A percentile compares a stretch with the other conserved stretches of the same genome.
These are phyloP conservation scores for Drosophila tristis DNA, from an alignment of 1,140 invertebrate genomes.

Conservation along the genomic window DNA sequence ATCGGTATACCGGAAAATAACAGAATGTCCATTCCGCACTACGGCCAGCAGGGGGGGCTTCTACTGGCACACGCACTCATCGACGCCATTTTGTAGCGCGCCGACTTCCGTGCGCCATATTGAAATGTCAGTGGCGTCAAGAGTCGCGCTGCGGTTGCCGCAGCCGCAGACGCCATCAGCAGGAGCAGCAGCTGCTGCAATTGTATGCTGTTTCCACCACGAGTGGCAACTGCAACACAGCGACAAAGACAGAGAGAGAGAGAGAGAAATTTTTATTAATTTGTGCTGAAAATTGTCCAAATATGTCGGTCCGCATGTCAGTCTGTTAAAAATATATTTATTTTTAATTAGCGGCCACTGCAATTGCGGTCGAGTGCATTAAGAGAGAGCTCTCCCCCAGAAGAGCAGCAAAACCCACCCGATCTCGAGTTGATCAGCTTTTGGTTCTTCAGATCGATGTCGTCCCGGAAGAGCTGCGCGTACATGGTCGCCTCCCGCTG, in stretches of 20 bases:
- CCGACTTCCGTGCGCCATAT: constrained; percentile 75
- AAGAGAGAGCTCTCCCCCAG: constrained; percentile 21
- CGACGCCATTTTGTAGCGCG: constrained; percentile 69
- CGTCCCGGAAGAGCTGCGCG: constrained; percentile 60
- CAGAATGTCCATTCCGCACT: constrained; percentile 13
- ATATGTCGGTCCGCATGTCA: constrained; percentile 56
- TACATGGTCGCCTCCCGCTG: constrained; percentile 53
- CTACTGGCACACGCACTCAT: not conserved
- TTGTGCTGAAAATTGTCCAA: constrained; percentile 73
- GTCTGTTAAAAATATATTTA: constrained; percentile 55
- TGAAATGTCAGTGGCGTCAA: constrained; percentile 71
- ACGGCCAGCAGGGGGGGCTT: not conserved
- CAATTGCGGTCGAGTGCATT: constrained; percentile 70
- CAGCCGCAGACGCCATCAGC: constrained; percentile 32
- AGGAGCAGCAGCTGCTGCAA: constrained; percentile 43
- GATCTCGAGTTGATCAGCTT: constrained; percentile 72
- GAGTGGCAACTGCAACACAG: constrained; percentile 31
- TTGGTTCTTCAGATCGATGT: constrained; percentile 73
- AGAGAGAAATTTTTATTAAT: constrained; percentile 60
- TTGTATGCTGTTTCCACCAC: constrained; percentile 28
- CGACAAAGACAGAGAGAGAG: not conserved
- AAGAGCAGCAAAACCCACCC: constrained; percentile 36
- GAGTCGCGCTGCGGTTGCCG: constrained; percentile 63
- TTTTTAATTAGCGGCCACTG: constrained; percentile 73
- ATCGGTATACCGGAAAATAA: constrained; percentile 15